Base-by-base conservation (phyloP, 2,888 invertebrate species). In the Ennomos fuscantarius region DNA sequence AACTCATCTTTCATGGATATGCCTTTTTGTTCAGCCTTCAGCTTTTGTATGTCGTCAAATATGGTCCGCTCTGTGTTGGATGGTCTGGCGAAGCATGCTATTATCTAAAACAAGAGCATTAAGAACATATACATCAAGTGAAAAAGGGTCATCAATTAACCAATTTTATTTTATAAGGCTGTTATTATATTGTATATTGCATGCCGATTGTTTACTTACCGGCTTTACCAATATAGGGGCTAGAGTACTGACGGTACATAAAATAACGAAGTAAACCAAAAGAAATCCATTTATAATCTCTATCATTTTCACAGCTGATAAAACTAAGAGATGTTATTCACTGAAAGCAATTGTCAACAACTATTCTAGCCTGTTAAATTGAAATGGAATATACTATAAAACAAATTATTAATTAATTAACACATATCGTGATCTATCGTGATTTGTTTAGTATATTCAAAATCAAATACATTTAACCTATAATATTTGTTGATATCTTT, bases 1-100 rank as follows among this genome's bases (percentile, higher is more conserved):
- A 94, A 94, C 65, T 94, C 90, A 64, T 94, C 93, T 59, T 93
- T 93, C 85, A 94, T 93, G 8, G 92, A 93, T 56, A 93, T 78
- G 8, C 72, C 64, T 51, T 86, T 84, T 68, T 94, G 94, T 65
- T 93, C 87, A 1, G 72, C 69, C 73, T 90, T 93, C 2, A 94
- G 78, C 65, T 81, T 78, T 35, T 79, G 44, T 37, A 93, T 82
- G 72, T 93, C 83, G 8, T 73, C 67, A 73, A 89, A 82, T 15
- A 93, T 63, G 32, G 74, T 74, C 44, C 82, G 81, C 72, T 94
- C 93, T 69, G 85, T 79, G 34, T 79, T 76, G 0, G 93, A 86
- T 34, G 90, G 87, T 69, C 86, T 84, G 42, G 83, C 82, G 56
- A 92, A 84, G 76, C 93, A 93, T 70, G 87, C 83, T 60, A 89